Conservation (phyloP, 2,888 invertebrate genomes). For the Tinea trinotella region DNA sequence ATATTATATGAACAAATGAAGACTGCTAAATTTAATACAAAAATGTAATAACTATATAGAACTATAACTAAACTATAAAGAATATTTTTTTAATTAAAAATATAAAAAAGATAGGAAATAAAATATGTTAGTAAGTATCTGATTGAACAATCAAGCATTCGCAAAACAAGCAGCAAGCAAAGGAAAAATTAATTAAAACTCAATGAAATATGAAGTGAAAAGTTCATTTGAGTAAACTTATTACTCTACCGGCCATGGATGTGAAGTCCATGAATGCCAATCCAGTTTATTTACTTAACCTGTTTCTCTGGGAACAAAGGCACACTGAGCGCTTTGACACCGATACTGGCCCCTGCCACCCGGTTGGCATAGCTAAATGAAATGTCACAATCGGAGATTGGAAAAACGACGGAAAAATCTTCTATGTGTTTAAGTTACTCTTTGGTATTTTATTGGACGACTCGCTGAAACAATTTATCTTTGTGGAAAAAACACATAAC, state of each 20-base stretch:
- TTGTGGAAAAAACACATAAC: slow-evolving; percentile 12
- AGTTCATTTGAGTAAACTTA: slow-evolving; percentile 33
- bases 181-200: slow-evolving; percentile 44
- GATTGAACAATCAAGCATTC: background rate
- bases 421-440: background rate
- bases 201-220: slow-evolving; percentile 44
- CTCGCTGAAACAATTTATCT: slow-evolving; percentile 11
- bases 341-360: background rate
- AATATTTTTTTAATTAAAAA: too few species aligned
- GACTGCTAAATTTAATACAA: too few species aligned
- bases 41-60: too few species aligned
- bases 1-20: too few species aligned
- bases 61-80: too few species aligned
- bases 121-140: too few species aligned
- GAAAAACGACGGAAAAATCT: slow-evolving; percentile 25
- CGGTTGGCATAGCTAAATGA: slow-evolving; percentile 37
- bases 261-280: slow-evolving; percentile 27
- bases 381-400: slow-evolving; percentile 37
- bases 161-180: background rate
- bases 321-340: slow-evolving; percentile 20
- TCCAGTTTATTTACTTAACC: slow-evolving; percentile 61
- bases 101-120: too few species aligned
- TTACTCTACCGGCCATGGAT: slow-evolving; percentile 2
- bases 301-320: slow-evolving; percentile 46
- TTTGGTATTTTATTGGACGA: background rate